Evolutionary conservation across 2,797 vertebrate genomes (phyloP), one percentile per base, ranked within the genome.

Genomic region (Nannoperca australis): DNA sequence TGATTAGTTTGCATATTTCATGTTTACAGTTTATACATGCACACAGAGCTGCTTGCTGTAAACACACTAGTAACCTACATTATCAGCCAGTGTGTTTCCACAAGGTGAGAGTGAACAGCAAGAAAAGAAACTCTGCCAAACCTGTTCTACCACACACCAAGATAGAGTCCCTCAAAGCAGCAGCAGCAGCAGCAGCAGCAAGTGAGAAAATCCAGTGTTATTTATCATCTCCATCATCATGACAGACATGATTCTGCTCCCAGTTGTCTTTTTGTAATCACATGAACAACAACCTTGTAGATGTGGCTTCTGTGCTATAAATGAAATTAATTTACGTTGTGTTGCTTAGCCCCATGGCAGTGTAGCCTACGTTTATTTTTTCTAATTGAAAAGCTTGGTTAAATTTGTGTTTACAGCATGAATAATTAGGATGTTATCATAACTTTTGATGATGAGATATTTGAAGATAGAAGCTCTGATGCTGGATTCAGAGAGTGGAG

Each of bases 301-400:
- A 85, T 83, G 66, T 54, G 50, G 62, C 40, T 51, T 70, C 71
- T 85, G 79, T 62, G 73, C 84, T 91, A 70, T 89, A 90, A 88
- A 86, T 89, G 82, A 86, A 92, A 93, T 94, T 89, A 93, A 95
- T 94, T 93, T 93, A 86, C 78, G 83, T 81, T 73, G 71, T 81
- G 85, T 78, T 72, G 85, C 83, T 85, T 70, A 81, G 80, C 90
- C 92, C 85, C 70, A 70, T 81, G 88, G 80, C 86, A 71, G 66
- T 73, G 54, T 78, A 73, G 73, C 82, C 81, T 79, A 81, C 69
- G 32, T 32, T 32, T 54, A 86, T 87, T 90, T 49, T 38, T 11
- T 82, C 89, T 89, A 83, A 72, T 83, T 92, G 84, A 85, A 92
- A 91, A 87, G 88, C 88, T 84, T 88, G 88, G 87, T 90, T 90